phyloP scores from a whole-genome alignment of 2,797 vertebrate genomes.

The Danionella dracula region DNA sequence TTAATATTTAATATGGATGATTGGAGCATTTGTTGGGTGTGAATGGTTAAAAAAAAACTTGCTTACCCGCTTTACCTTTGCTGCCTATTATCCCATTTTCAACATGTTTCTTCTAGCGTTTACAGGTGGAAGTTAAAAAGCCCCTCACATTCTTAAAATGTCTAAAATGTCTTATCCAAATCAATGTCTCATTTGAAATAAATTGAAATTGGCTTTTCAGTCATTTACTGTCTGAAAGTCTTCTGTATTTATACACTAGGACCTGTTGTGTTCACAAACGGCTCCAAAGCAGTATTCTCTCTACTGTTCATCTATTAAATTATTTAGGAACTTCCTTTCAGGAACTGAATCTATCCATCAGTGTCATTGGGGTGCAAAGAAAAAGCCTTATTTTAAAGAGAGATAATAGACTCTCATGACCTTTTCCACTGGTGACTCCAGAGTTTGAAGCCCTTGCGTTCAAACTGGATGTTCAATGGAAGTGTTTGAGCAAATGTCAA shows the following conservation, averaged over 20 bases:
- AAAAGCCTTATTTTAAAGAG: too few species aligned
- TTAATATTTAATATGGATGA: conserved; percentile 32
- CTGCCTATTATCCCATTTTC: conserved; percentile 15
- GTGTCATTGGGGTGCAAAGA: too few species aligned
- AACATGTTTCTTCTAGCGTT: background rate
- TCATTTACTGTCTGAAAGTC: too few species aligned
- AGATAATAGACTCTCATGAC: conserved; percentile 14
- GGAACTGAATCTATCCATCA: too few species aligned
- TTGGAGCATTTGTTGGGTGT: conserved; percentile 17
- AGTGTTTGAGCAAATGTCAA: background rate
- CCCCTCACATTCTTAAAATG: background rate
- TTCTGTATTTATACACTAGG: too few species aligned
- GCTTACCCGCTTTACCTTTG: conserved; percentile 17
- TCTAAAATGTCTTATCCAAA: too few species aligned
- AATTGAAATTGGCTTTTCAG: too few species aligned
- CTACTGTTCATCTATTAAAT: too few species aligned
- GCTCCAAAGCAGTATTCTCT: too few species aligned
- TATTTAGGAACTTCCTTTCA: too few species aligned
- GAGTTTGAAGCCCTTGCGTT: background rate
- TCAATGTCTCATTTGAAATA: too few species aligned
- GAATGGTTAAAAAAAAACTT: conserved; percentile 8
- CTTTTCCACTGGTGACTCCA: conserved; percentile 10
- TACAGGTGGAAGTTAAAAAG: background rate
- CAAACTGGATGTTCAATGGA: background rate
- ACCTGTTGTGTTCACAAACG: too few species aligned